Conservation (phyloP, 2,113 vertebrate species). For the Leuciscus idus region DNA sequence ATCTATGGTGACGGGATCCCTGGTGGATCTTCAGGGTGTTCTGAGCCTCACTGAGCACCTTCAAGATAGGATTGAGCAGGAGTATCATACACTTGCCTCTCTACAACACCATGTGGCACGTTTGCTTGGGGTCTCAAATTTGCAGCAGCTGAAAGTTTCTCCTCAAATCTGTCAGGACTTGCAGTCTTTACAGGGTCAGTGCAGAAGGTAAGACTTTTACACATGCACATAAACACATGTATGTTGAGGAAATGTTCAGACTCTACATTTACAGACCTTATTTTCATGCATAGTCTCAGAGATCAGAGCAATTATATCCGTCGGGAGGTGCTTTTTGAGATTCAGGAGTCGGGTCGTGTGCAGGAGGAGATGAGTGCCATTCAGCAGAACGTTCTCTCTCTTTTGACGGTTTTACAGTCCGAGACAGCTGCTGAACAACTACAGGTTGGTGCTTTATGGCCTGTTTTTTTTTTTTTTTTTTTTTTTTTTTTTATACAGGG, state of each 20-base stretch:
- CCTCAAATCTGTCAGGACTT: constrained; percentile 76
- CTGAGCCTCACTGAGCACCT: constrained; percentile 71
- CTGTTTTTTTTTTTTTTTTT: not conserved
- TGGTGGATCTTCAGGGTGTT: constrained; percentile 75
- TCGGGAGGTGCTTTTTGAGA: constrained; percentile 74
- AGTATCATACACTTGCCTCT: constrained; percentile 77
- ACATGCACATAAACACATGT: not conserved
- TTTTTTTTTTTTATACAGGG: not conserved
- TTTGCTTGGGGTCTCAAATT: constrained; percentile 67
- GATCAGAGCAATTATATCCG: constrained; percentile 77
- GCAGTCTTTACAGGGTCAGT: constrained; percentile 79
- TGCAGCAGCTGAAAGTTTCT: constrained; percentile 42
- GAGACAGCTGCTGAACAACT: constrained; percentile 65
- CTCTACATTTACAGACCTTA: not conserved
- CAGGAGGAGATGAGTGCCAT: constrained; percentile 77
- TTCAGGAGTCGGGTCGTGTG: constrained; percentile 76
- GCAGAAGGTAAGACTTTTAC: constrained; percentile 76
- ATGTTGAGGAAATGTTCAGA: not conserved
- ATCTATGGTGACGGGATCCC: constrained; percentile 70
- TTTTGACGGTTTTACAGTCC: constrained; percentile 62
- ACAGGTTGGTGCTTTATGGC: constrained; percentile 73
- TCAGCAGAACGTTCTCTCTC: constrained; percentile 66
- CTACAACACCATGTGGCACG: constrained; percentile 76
- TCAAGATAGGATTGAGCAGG: constrained; percentile 75
- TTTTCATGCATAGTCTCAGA: constrained; percentile 74